A percentile compares a stretch with the other conserved stretches of the same genome.
Conservation (phyloP, 2,888 invertebrate species). For the Ophion ventricosus region DNA sequence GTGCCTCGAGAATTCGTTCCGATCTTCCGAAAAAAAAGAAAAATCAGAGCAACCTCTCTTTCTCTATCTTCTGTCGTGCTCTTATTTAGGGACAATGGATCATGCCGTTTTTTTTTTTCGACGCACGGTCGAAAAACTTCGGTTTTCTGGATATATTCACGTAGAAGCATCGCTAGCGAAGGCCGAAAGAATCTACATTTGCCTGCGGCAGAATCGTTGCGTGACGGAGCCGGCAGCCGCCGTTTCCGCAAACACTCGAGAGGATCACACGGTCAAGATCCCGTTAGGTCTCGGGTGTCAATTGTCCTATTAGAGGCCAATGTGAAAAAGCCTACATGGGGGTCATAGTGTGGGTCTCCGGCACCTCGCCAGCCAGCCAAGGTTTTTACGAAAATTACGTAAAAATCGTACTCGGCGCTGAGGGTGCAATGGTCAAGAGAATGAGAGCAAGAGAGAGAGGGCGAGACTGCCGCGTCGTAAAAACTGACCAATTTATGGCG, state of each 20-base stretch:
- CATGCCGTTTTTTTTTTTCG: conserved; percentile 63
- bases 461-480: conserved; percentile 43
- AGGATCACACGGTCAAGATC: conserved; percentile 70
- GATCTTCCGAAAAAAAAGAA: conserved; percentile 70
- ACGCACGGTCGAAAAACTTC: conserved; percentile 42
- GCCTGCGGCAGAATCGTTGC: conserved; percentile 65
- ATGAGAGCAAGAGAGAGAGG: conserved; percentile 19
- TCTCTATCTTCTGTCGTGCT: conserved; percentile 55
- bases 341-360: conserved; percentile 36
- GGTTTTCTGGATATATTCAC: conserved; percentile 46
- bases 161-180: conserved; percentile 43
- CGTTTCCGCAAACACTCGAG: conserved; percentile 80
- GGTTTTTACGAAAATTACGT: conserved; percentile 68
- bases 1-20: conserved; percentile 74
- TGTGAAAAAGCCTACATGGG: conserved; percentile 4
- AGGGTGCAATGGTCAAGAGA: conserved; percentile 37
- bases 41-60: conserved; percentile 72
- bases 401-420: conserved; percentile 53
- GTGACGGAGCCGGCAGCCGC: conserved; percentile 75
- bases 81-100: conserved; percentile 64
- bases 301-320: conserved; percentile 63
- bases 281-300: conserved; percentile 79
- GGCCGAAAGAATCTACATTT: conserved; percentile 54
- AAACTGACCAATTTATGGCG: conserved; percentile 65
- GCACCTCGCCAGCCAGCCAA: conserved; percentile 53